A percentile compares a stretch with the other conserved stretches of the same genome.
Conservation (phyloP, 2,113 vertebrate genomes). For the Brachyistius frenatus region DNA sequence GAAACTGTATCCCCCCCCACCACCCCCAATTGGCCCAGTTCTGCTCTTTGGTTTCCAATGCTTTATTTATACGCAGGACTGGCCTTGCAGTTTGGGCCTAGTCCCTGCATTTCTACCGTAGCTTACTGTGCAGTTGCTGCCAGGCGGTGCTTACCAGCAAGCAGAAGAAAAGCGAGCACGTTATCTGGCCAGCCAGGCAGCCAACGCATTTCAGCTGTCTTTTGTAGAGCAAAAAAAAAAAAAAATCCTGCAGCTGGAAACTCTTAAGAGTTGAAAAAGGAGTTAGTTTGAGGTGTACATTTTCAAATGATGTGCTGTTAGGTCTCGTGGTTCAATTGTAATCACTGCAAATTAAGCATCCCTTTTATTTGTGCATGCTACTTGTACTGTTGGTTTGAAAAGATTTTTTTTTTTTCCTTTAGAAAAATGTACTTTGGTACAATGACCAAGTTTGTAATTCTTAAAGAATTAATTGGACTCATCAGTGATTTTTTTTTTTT, state of each 20-base stretch:
- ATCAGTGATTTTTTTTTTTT: constrained; percentile 1
- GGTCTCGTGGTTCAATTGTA: not conserved
- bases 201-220: constrained; percentile 61
- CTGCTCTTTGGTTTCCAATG: not conserved
- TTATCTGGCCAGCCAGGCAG: constrained; percentile 47
- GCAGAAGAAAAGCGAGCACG: constrained; percentile 67
- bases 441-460: not conserved
- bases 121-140: constrained; percentile 53
- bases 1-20: not conserved
- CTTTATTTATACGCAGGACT: constrained; percentile 33
- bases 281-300: not conserved
- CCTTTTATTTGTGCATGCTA: constrained; percentile 51
- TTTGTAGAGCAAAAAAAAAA: constrained; percentile 25
- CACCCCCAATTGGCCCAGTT: not conserved
- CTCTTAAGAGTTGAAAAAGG: not conserved
- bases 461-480: not conserved
- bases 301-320: not conserved
- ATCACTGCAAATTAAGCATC: constrained; percentile 45
- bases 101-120: constrained; percentile 50
- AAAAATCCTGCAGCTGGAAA: not conserved
- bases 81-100: constrained; percentile 64
- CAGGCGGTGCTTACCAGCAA: constrained; percentile 62
- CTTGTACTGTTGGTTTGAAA: constrained; percentile 14
- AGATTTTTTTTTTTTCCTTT: constrained; percentile 23
- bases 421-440: constrained; percentile 10